Evolutionary conservation across 1,140 invertebrate species (phyloP), one percentile per base, ranked within the genome.

Genomic region (Babylonia areolata): DNA sequence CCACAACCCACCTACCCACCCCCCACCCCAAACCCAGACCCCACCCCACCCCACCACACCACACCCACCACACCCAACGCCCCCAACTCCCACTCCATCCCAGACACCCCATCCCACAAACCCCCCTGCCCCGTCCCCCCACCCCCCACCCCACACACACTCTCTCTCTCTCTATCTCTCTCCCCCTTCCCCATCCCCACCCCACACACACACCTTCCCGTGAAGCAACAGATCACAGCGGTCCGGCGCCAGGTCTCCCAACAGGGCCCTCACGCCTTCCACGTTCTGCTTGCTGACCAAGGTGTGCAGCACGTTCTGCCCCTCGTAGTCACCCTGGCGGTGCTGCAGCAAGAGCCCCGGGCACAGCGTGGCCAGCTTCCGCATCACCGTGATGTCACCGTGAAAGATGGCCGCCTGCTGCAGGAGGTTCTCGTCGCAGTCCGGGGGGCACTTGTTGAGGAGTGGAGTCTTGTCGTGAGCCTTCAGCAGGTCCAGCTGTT

Each of bases 231-330:
- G 5, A 64, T 37, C 42, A n/a, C n/a, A 37, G 20, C 40, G 37
- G 5, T 75, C 58, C 58, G 17, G 78, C 17, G 20, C 46, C 15
- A 54, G 54, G 11, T 79, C 81, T 17, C 35, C 39, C 23, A 91
- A 78, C 71, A 91, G 73, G 3, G 54, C 54, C n/a, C 85, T 69
- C 11, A 87, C 88, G 23, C 87, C 88, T 5, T 81, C 78, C 46
- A 54, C 42, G 86, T 91, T 90, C 20, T 89, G 88, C 81, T 89
- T 90, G 69, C 89, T 90, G 40, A 92, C 87, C 0, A 88, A 87
- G 39, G 91, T 90, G 80, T 92, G 91, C 2, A 92, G 80, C 33
- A 90, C 87, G 15, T 88, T 90, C 77, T 92, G 91, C 2, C 91
- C 91, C 54, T 88, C 82, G 58, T 90, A 92, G n/a, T 87, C 85